phyloP scores from a whole-genome alignment of 2,797 vertebrate species.

The Myotis daubentonii region DNA sequence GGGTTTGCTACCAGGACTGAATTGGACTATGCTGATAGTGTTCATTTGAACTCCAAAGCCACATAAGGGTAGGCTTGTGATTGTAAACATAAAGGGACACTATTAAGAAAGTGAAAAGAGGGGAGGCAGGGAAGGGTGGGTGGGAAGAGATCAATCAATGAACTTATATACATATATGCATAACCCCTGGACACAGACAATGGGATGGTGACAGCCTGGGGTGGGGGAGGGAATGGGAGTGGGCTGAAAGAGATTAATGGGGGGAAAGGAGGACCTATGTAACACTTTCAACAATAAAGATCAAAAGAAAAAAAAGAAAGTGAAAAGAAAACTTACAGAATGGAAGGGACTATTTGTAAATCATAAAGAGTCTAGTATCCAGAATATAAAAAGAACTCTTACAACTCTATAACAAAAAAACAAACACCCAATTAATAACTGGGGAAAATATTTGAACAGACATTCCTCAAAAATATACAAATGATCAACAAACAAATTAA shows the following conservation, averaged over 20 bases:
- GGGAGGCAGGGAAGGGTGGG: too few relatives aligned
- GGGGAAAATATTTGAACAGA: background rate
- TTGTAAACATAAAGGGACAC: background rate
- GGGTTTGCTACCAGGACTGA: background rate
- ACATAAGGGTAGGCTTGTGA: background rate
- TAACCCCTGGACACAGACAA: too few relatives aligned
- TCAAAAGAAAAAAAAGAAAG: background rate
- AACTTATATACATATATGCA: too few relatives aligned
- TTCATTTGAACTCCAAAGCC: conserved; percentile 1
- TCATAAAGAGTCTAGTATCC: background rate
- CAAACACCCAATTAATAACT: background rate
- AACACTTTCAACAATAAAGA: too few relatives aligned
- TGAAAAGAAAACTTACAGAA: background rate
- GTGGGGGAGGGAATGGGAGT: too few relatives aligned
- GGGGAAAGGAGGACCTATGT: too few relatives aligned
- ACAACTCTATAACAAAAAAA: background rate
- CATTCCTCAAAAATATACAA: background rate
- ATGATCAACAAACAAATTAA: background rate
- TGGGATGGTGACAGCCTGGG: too few relatives aligned
- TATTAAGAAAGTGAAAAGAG: conserved; percentile 32
- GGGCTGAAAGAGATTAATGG: too few relatives aligned
- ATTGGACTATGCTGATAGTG: background rate
- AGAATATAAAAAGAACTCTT: background rate
- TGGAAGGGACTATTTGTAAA: background rate
- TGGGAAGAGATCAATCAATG: too few relatives aligned